Evolutionary conservation across 2,113 vertebrate species (phyloP), one percentile per base, ranked within the genome.

Genomic region (Etheostoma cragini): DNA sequence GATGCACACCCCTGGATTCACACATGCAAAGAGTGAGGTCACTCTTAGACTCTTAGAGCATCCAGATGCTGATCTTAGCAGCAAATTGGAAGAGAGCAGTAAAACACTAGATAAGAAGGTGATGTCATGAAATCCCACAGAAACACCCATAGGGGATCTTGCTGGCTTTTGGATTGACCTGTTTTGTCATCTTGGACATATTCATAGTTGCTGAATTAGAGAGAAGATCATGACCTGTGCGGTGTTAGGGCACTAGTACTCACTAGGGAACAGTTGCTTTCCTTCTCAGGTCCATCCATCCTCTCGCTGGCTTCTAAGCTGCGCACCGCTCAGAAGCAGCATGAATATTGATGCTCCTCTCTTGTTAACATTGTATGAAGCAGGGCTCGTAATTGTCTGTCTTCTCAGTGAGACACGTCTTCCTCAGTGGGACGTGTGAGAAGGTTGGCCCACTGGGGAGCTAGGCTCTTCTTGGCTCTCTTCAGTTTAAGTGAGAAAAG

Each of bases 281-380:
- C 24, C 64, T 35, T 10, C 46, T 61, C 61, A 17, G 53, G 70
- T 58, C 75, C 70, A 33, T 78, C 62, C 57, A 22, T 72, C 77
- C 54, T 5, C 50, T 6, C 38, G 57, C 61, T 45, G 46, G 30
- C 66, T 22, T 70, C 35, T 38, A 53, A 73, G 76, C 71, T 0
- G 22, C 68, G 1, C 3, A 12, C 16, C 2, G 50, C 76, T 76
- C 53, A 42, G 74, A 72, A 11, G 66, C 82, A 24, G 58, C 83
- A 80, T 92, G 87, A 91, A 91, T 91, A 89, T 90, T 86, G 82
- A 89, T 83, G 78, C 74, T 4, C 33, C 35, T 61, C 38, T n/a
- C 87, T 85, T 88, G 89, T 91, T 91, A 91, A 88, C 81, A 84
- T 88, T 87, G 84, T 61, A 83, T 83, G 69, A 89, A 83, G 78